Evolutionary conservation across 2,888 invertebrate species (phyloP), one percentile per base, ranked within the genome.

Genomic region (Euplagia quadripunctaria): DNA sequence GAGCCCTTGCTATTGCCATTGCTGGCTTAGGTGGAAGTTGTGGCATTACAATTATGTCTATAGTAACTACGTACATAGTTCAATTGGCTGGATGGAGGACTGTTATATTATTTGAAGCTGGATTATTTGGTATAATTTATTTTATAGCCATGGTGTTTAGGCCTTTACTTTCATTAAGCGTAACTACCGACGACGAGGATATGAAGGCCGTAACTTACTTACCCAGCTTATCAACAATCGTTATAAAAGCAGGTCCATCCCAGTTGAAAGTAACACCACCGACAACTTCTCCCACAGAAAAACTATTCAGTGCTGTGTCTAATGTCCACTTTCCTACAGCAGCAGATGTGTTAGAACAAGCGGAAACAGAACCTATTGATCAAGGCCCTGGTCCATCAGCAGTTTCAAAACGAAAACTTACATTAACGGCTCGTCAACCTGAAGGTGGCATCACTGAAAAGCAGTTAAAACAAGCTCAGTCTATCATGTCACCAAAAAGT

Each of bases 201-300:
- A 92, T 91, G 49, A 89, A 91, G 58, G 94, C 94, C n/a, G 91
- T 94, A 11, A 92, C 94, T 9, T 95, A 92, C 85, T 89, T 95
- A 79, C 95, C 95, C 67, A 95, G 87, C 80, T 78, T 94, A 68
- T 58, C n/a, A 51, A 58, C 63, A 52, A 64, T 67, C 58, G 72
- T 72, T 41, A 55, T 90, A 51, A 87, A 84, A 75, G 51, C 85
- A 31, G 61, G 86, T 68, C 70, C 85, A 46, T 89, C 92, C 17
- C 82, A 31, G 76, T 83, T 75, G 77, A 64, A 71, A 61, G 20
- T 86, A 72, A 87, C 92, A 20, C 90, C 86, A 71, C 85, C 83
- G 42, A 86, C 89, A 66, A 51, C 66, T 41, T 20, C 52, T 67
- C 67, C 52, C 52, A 42, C 67, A 46, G 87, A 88, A 82, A 84